Base-by-base conservation (phyloP, 2,113 vertebrate genomes). In the Acanthisitta chloris region DNA sequence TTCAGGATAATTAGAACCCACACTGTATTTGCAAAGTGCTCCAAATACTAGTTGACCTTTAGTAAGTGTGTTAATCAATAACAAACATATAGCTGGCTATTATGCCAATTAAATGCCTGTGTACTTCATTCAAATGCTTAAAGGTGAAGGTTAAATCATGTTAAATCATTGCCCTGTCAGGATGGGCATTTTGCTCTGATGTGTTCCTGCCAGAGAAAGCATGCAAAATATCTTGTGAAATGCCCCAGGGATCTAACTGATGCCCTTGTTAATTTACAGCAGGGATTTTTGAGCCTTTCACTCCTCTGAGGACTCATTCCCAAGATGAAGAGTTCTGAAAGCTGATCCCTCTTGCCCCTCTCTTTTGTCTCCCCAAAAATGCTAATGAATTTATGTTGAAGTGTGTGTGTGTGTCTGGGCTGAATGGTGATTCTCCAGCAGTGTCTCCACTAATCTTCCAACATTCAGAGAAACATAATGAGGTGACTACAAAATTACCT, bases 11-110 rank as follows among this genome's bases (percentile, higher is more conserved):
- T 97, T 97, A 94, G 73, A 78, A 81, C 85, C 80, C 84, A 86
- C 46, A 61, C 67, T 67, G 87, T 85, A 92, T 94, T 93, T 96
- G 10, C 76, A 96, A 90, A 94, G 76, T 66, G 80, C 76, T 91
- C 92, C 64, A 94, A 95, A 96, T 91, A 86, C 84, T 91, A 65
- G 84, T 85, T 97, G 91, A 97, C 92, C 93, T 97, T 97, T 97
- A 83, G 57, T 81, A 84, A 94, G 57, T 57, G 38, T 93, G 64
- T 92, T 97, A 93, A 93, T 95, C 96, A 94, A 96, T 97, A 96
- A 52, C 81, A 96, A 95, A 96, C 67, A 80, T 70, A 59, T 52
- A 93, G 90, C 28, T 73, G 73, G 69, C 61, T 83, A 72, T 91
- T 84, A 88, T 92, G 92, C 76, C 95, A 96, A 93, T 97, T 95